These are phyloP conservation scores for Pogonocichla stellata DNA, from an alignment of 2,113 vertebrate species.

Conservation along the genomic window DNA sequence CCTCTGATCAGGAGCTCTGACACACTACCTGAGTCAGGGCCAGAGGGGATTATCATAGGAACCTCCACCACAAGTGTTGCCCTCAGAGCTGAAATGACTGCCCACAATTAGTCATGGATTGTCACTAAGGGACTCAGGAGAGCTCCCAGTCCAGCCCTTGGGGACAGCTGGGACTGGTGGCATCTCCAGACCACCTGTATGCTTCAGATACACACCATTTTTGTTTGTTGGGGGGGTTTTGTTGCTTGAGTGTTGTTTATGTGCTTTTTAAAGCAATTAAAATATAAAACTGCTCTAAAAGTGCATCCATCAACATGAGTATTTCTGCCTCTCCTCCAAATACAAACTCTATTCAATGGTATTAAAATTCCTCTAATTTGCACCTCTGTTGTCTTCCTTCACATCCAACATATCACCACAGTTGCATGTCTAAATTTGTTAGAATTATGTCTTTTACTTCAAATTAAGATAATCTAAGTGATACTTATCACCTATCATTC, in stretches of 20 bases:
- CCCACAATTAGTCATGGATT: neutral
- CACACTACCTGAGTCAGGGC: neutral
- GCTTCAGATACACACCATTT: neutral
- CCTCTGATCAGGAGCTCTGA: neutral
- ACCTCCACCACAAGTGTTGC: neutral
- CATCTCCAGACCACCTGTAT: neutral
- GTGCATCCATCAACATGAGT: neutral
- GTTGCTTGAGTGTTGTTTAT: neutral
- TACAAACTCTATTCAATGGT: neutral
- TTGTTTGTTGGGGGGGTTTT: accelerated
- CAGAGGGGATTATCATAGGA: neutral
- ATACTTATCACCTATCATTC: neutral
- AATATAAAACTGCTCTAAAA: neutral
- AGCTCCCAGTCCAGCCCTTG: neutral
- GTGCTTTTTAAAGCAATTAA: neutral
- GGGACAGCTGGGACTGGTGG: neutral
- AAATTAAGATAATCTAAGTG: neutral
- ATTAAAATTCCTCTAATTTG: neutral
- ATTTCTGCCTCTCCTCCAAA: neutral
- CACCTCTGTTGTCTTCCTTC: neutral
- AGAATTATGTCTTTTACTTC: neutral
- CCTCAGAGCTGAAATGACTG: neutral
- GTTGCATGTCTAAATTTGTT: neutral
- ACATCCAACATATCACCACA: neutral
- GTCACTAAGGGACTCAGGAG: neutral